phyloP scores from a whole-genome alignment of 2,113 vertebrate species.

The Sceloporus undulatus region DNA sequence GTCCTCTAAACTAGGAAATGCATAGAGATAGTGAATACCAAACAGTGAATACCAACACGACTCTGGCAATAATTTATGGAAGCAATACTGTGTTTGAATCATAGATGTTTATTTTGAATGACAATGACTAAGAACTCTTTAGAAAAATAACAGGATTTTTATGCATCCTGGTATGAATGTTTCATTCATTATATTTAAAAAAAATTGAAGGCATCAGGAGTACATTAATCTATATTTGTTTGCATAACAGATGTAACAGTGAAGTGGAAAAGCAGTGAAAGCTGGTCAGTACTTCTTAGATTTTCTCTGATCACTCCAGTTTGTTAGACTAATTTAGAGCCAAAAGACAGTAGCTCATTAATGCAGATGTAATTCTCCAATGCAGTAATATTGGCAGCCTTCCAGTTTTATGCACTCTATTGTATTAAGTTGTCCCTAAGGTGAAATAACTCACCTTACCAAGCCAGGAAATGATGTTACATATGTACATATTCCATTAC shows the following conservation, averaged over 20 bases:
- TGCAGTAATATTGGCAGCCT: conserved; percentile 61
- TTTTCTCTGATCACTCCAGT: conserved; percentile 54
- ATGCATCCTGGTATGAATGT: conserved; percentile 47
- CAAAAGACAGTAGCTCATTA: conserved; percentile 60
- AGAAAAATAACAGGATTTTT: conserved; percentile 64
- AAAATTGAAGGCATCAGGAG: conserved; percentile 58
- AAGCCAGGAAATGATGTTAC: conserved; percentile 18
- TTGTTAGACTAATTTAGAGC: conserved; percentile 67
- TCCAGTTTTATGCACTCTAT: conserved; percentile 55
- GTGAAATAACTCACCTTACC: conserved; percentile 55
- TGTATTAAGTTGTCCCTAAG: conserved; percentile 60
- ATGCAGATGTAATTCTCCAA: conserved; percentile 67
- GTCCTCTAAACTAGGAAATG: no score
- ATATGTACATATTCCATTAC: background rate
- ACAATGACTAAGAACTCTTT: conserved; percentile 63
- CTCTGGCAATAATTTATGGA: conserved; percentile 30
- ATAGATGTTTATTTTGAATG: conserved; percentile 48
- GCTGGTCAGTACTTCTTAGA: conserved; percentile 52
- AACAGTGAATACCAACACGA: no score
- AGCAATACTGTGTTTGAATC: conserved; percentile 16
- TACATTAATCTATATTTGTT: conserved; percentile 61
- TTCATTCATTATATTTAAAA: conserved; percentile 62
- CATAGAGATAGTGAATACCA: background rate
- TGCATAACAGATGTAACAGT: conserved; percentile 27
- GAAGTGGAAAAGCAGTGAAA: conserved; percentile 47